These are phyloP conservation scores for Drosophila kurseongensis DNA, from an alignment of 1,140 invertebrate genomes.

Conservation along the genomic window DNA sequence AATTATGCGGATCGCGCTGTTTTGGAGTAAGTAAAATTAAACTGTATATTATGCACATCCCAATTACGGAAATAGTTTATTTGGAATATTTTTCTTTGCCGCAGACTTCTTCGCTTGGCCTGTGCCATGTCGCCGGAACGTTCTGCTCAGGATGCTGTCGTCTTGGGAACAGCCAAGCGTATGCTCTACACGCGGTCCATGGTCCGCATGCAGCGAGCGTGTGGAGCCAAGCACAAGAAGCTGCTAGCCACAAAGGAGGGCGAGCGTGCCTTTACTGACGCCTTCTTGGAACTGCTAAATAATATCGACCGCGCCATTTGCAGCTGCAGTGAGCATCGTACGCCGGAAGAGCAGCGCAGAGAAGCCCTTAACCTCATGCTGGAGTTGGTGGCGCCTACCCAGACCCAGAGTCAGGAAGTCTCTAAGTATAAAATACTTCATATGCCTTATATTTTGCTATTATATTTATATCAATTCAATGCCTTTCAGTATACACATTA, in stretches of 20 bases:
- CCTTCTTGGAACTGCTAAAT: constrained; percentile 64
- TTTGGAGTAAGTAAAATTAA: constrained; percentile 79
- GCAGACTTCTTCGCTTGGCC: constrained; percentile 64
- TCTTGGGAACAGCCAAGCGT: constrained; percentile 66
- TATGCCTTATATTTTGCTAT: too few relatives aligned
- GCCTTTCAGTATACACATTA: constrained; percentile 61
- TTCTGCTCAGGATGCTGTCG: constrained; percentile 15
- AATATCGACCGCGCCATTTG: constrained; percentile 61
- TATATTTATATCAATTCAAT: too few relatives aligned
- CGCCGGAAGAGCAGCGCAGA: constrained; percentile 64
- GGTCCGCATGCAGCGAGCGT: constrained; percentile 62
- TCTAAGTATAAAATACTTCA: constrained; percentile 60
- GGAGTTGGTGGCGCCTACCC: constrained; percentile 73
- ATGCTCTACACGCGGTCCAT: constrained; percentile 74
- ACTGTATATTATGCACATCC: background rate
- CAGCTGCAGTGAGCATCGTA: constrained; percentile 37
- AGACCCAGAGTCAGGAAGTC: constrained; percentile 72
- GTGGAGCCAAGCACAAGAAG: constrained; percentile 73
- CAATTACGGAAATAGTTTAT: too few relatives aligned
- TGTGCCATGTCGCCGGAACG: constrained; percentile 71
- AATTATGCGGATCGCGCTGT: constrained; percentile 85
- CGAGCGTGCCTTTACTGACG: constrained; percentile 55
- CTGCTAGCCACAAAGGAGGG: constrained; percentile 74
- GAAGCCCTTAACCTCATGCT: constrained; percentile 79
- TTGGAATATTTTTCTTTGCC: background rate